A percentile compares a stretch with the other conserved stretches of the same genome.
Evolutionary conservation across 2,113 vertebrate species (phyloP).

Genomic region (Petrocephalus zakoni): DNA sequence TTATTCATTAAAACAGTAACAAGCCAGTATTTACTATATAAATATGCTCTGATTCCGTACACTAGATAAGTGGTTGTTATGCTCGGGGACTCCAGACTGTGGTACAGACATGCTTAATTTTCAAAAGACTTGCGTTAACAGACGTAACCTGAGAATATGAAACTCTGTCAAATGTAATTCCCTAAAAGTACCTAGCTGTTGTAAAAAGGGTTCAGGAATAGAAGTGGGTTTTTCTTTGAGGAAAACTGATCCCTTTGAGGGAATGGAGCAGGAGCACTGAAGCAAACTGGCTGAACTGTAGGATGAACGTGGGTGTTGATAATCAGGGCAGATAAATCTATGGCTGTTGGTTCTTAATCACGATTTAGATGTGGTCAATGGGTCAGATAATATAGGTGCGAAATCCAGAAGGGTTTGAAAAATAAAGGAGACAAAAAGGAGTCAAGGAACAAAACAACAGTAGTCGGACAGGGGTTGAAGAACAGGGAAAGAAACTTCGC

Average conservation of each 20-base stretch:
- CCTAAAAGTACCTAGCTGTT: neutral
- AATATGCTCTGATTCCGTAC: no score
- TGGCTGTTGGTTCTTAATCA: no score
- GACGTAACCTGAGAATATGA: neutral
- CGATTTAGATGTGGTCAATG: no score
- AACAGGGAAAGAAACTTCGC: neutral
- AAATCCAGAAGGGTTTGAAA: neutral
- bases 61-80: neutral
- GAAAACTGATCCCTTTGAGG: neutral
- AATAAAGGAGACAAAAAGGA: neutral
- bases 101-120: neutral
- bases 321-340: no score
- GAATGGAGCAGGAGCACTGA: neutral
- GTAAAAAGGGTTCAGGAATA: neutral
- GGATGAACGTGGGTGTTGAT: neutral
- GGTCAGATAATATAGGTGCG: neutral
- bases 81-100: neutral
- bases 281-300: neutral
- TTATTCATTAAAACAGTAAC: neutral
- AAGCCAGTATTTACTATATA: neutral
- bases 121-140: neutral
- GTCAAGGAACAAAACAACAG: neutral
- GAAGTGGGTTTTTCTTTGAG: neutral
- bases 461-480: neutral
- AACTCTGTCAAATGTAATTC: neutral